Base-by-base conservation (phyloP, 2,113 vertebrate genomes). In the Pelodiscus sinensis region DNA sequence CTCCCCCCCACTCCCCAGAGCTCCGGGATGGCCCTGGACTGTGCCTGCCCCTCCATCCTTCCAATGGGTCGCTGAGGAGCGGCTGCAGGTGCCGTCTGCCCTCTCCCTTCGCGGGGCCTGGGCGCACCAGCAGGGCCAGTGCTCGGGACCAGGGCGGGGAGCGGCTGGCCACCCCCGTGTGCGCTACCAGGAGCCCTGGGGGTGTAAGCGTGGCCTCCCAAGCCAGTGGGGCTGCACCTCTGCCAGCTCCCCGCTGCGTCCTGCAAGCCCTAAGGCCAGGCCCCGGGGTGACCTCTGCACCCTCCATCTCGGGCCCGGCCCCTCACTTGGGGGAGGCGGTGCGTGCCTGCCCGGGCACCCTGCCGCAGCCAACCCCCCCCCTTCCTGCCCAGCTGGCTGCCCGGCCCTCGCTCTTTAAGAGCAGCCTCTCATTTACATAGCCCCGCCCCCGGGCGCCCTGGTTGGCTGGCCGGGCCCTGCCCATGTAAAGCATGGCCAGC, bases 401-500 rank as follows among this genome's bases (percentile, higher is more conserved):
- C 9, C 13, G 55, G 38, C 78, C 65, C 92, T 83, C 83, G 92
- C 68, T 62, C 95, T 95, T 94, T 92, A 94, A 95, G 90, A 51
- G 62, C 8, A 6, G 9, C 83, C 2, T 5, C 2, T 8, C 0
- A 77, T 96, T 94, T 90, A 84, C 96, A 92, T 95, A 56, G 44
- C 60, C 89, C 87, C 96, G 82, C 95, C 95, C 95, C 83, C 51
- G 16, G 19, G 0, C 2, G 79, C 27, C 75, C 71, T 87, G 57
- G 68, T 96, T 85, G 96, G 93, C 82, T 60, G 85, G 3, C 35
- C 21, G 5, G 0, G 55, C 11, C 38, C 13, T 12, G 50, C 13
- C 0, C 92, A 97, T 92, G 96, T 94, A 97, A 97, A 54, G 27
- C 62, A 80, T 54, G 77, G 80, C 92, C 95, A 44, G 91, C n/a